phyloP scores from a whole-genome alignment of 2,888 invertebrate species.

The Scaptomyza cyrtandrae region DNA sequence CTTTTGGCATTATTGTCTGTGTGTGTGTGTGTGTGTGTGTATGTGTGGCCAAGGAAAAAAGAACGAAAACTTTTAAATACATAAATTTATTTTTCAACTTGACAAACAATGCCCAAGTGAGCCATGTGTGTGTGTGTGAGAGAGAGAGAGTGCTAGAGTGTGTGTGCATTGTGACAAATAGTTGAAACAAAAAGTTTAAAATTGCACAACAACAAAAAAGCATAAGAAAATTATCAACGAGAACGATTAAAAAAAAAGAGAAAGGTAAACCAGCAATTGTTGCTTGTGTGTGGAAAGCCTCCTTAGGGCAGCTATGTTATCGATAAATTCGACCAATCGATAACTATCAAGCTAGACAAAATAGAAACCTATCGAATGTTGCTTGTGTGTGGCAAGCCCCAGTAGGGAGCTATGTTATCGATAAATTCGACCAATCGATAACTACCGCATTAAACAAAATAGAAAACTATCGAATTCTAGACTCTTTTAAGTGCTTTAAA shows the following conservation, averaged over 20 bases:
- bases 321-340: constrained; percentile 28
- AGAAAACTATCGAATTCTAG: no score
- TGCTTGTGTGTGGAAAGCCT: background rate
- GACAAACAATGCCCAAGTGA: constrained; percentile 31
- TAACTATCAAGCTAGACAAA: background rate
- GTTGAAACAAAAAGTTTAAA: constrained; percentile 7
- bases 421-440: constrained; percentile 27
- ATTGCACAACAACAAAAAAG: constrained; percentile 11
- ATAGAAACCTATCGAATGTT: background rate
- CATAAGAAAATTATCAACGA: background rate
- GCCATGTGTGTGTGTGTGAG: constrained; percentile 12
- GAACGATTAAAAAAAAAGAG: background rate
- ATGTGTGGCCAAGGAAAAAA: background rate
- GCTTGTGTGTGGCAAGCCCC: background rate
- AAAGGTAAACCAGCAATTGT: constrained; percentile 1
- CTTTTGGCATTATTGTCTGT: constrained; percentile 14
- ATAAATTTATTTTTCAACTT: constrained; percentile 23
- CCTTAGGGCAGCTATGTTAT: background rate
- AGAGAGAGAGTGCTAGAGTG: background rate
- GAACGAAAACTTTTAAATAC: constrained; percentile 14
- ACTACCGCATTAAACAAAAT: background rate
- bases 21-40: background rate
- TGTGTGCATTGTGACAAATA: constrained; percentile 16
- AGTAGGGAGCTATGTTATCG: constrained; percentile 6
- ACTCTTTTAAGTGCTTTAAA: no score